Evolutionary conservation across 1,140 invertebrate species (phyloP).

Genomic region (Drosophila melanogaster): Release_6_plus_ISO1_MT NC_004354.4:7118001-7118500

Average conservation of each 20-base stretch:
- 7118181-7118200: constrained; percentile 48
- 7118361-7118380: too few relatives aligned
- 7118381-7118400: too few relatives aligned
- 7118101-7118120: background rate
- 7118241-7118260: constrained; percentile 15
- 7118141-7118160: constrained; percentile 81
- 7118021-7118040: too few relatives aligned
- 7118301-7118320: background rate
- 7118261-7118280: background rate
- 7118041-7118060: too few relatives aligned
- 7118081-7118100: background rate
- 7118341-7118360: constrained; percentile 48
- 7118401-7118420: too few relatives aligned
- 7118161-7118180: constrained; percentile 54
- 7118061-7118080: constrained; percentile 8
- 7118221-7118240: constrained; percentile 42
- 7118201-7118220: constrained; percentile 67
- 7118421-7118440: too few relatives aligned
- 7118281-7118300: constrained; percentile 60
- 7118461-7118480: too few relatives aligned
- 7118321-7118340: background rate
- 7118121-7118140: constrained; percentile 44
- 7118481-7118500: too few relatives aligned
- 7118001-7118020: too few relatives aligned
- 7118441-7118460: too few relatives aligned